A percentile compares a stretch with the other conserved stretches of the same genome.
Evolutionary conservation across 2,113 vertebrate species (phyloP).

Genomic region (Dasyornis broadbenti): DNA sequence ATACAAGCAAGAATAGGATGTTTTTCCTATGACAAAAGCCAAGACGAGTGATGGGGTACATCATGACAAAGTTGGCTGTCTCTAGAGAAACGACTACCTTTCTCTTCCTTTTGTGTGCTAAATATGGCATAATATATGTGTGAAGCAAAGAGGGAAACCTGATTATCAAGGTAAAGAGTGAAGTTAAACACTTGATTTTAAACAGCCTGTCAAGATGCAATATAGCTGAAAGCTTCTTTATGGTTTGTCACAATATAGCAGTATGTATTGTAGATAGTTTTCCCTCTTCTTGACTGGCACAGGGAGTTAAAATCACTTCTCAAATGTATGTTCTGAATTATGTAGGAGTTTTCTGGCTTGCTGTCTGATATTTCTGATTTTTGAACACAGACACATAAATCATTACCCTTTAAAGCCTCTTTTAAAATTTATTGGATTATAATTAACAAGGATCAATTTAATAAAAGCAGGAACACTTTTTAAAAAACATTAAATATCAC

Average conservation of each 20-base stretch:
- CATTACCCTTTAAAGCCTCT: neutral
- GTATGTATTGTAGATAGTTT: neutral
- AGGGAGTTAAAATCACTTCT: conserved; percentile 11
- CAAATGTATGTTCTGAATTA: conserved; percentile 4
- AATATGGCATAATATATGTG: neutral
- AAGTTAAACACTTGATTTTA: conserved; percentile 25
- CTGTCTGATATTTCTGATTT: conserved; percentile 11
- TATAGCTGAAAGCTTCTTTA: conserved; percentile 19
- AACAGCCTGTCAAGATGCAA: neutral
- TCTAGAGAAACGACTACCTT: neutral
- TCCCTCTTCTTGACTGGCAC: neutral
- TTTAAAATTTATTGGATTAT: conserved; percentile 39
- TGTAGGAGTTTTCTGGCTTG: neutral
- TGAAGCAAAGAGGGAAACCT: neutral
- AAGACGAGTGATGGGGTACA: neutral
- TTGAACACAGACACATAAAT: conserved; percentile 2
- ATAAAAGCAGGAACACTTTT: neutral
- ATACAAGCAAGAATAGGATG: neutral
- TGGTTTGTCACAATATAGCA: conserved; percentile 27
- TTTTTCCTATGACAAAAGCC: neutral
- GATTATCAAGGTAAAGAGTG: conserved; percentile 8
- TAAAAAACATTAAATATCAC: conserved; percentile 25
- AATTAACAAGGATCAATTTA: conserved; percentile 30
- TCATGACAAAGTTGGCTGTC: neutral
- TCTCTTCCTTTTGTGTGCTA: neutral